These are phyloP conservation scores for Myripristis jacobus DNA, from an alignment of 2,797 vertebrate species.

Conservation along the genomic window DNA sequence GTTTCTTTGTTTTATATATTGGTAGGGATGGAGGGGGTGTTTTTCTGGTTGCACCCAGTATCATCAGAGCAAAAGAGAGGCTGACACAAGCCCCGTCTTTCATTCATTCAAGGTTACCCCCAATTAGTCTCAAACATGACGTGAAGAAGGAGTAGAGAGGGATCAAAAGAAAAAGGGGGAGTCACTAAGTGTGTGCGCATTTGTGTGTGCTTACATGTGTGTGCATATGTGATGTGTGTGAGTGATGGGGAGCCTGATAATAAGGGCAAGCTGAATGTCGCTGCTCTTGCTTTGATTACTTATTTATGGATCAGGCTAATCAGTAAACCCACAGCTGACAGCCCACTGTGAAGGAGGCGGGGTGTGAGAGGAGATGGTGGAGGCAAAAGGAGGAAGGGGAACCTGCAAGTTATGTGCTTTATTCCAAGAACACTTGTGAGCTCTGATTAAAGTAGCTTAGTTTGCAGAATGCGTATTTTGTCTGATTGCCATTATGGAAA, in stretches of 20 bases:
- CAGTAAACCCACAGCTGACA: slow-evolving; percentile 73
- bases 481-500: slow-evolving; percentile 18
- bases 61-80: slow-evolving; percentile 14
- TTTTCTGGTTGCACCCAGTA: neutral
- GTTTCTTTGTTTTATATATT: too few relatives aligned
- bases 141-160: neutral
- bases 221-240: neutral
- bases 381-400: slow-evolving; percentile 25
- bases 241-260: slow-evolving; percentile 49
- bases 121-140: slow-evolving; percentile 18
- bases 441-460: slow-evolving; percentile 35
- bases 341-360: slow-evolving; percentile 54
- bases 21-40: too few relatives aligned
- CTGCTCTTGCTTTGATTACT: slow-evolving; percentile 73
- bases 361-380: slow-evolving; percentile 39
- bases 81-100: neutral
- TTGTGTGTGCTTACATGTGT: slow-evolving; percentile 9
- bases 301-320: slow-evolving; percentile 80
- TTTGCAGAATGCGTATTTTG: slow-evolving; percentile 25
- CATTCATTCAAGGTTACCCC: slow-evolving; percentile 12
- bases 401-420: slow-evolving; percentile 41
- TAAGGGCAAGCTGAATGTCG: slow-evolving; percentile 61
- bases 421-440: slow-evolving; percentile 43
- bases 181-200: slow-evolving; percentile 9
- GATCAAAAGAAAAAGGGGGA: neutral